A percentile compares a stretch with the other conserved stretches of the same genome.
Conservation (phyloP, 2,888 invertebrate genomes). For the Lepidochrysops patricia region DNA sequence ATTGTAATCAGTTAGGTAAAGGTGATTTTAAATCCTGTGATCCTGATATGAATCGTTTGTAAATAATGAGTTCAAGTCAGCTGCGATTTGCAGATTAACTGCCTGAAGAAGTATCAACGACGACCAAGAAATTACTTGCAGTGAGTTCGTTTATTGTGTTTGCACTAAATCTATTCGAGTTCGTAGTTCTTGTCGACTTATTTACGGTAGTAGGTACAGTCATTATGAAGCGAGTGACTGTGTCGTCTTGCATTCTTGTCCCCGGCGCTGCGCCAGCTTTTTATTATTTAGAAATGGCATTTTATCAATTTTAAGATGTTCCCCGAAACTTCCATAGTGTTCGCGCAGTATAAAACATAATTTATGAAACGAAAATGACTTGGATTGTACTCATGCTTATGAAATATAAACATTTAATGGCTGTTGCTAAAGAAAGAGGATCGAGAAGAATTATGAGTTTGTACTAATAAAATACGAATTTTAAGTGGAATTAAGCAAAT, state of each 20-base stretch:
- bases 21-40: too few relatives aligned
- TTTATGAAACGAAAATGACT: slow-evolving; percentile 7
- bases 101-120: too few relatives aligned
- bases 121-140: too few relatives aligned
- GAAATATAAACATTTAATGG: slow-evolving; percentile 6
- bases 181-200: not conserved
- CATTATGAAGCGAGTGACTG: slow-evolving; percentile 28
- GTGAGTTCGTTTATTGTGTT: not conserved
- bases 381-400: not conserved
- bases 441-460: not conserved
- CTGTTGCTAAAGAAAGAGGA: not conserved
- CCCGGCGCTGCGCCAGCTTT: slow-evolving; percentile 38
- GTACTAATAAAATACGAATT: not conserved
- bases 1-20: too few relatives aligned
- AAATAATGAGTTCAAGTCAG: too few relatives aligned
- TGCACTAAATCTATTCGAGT: not conserved
- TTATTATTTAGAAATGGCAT: slow-evolving; percentile 47
- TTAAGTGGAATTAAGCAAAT: not conserved
- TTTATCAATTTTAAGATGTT: slow-evolving; percentile 29
- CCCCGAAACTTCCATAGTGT: not conserved
- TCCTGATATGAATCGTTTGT: too few relatives aligned
- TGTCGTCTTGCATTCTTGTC: slow-evolving; percentile 35
- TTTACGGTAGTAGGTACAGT: slow-evolving; percentile 12
- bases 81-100: too few relatives aligned
- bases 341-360: slow-evolving; percentile 2